These are phyloP conservation scores for Nomada fucata DNA, from an alignment of 2,888 invertebrate genomes.

Conservation along the genomic window DNA sequence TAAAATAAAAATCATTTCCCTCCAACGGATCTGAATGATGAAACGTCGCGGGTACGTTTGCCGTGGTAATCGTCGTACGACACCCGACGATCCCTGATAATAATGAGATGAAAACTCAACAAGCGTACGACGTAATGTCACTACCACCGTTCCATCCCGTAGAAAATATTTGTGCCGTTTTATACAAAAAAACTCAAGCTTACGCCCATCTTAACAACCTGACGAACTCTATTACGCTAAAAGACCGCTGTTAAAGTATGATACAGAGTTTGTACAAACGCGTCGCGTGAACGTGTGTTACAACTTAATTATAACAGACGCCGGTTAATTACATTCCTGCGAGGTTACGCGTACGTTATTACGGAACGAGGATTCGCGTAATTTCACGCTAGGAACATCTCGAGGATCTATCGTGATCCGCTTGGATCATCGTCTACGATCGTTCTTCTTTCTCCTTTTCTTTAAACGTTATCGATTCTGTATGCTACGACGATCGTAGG, in stretches of 20 bases:
- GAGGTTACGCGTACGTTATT: conserved; percentile 49
- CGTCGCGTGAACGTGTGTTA: conserved; percentile 44
- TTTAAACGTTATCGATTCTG: conserved; percentile 14
- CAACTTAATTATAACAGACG: conserved; percentile 40
- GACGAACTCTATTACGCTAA: conserved; percentile 61
- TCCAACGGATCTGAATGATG: neutral
- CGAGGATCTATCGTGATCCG: conserved; percentile 57
- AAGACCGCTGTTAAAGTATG: conserved; percentile 69
- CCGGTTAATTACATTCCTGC: conserved; percentile 43
- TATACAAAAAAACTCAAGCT: conserved; percentile 69
- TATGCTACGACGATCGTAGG: neutral
- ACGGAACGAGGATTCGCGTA: conserved; percentile 37
- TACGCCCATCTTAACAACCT: conserved; percentile 52
- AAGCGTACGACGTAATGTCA: conserved; percentile 55
- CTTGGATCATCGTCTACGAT: conserved; percentile 28
- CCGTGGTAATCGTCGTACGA: conserved; percentile 18
- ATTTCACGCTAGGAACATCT: conserved; percentile 74
- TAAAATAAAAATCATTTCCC: neutral
- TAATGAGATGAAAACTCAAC: conserved; percentile 63
- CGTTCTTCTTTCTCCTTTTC: neutral
- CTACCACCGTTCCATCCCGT: conserved; percentile 44
- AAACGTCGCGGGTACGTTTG: conserved; percentile 24
- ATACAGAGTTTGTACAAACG: conserved; percentile 79
- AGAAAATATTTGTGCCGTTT: conserved; percentile 76
- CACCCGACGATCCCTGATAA: conserved; percentile 25